Conservation (phyloP, 2,797 vertebrate genomes). For the Nothura maculosa region DNA sequence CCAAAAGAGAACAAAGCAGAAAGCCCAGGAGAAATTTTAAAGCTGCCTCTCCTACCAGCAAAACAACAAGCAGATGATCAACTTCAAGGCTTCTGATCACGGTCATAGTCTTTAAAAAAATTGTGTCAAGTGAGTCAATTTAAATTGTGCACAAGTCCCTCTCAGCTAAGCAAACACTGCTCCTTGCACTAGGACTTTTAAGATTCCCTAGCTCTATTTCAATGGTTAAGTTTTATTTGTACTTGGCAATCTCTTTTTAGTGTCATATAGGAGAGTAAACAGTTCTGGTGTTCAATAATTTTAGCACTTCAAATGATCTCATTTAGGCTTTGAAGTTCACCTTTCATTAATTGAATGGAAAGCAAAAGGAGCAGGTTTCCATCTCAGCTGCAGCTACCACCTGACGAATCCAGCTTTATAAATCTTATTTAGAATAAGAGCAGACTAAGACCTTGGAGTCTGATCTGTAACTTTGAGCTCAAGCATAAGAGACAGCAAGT, state of each 20-base stretch:
- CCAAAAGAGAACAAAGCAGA: not conserved
- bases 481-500: not conserved
- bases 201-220: not conserved
- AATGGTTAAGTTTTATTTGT: slow-evolving; percentile 20
- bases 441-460: not conserved
- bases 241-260: not conserved
- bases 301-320: slow-evolving; percentile 73
- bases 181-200: not conserved
- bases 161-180: not conserved
- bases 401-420: slow-evolving; percentile 12
- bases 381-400: not conserved
- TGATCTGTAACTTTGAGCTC: not conserved
- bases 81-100: not conserved
- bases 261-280: not conserved
- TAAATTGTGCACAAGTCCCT: not conserved
- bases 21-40: not conserved
- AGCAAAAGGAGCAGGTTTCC: slow-evolving; percentile 18
- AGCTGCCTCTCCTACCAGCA: not conserved
- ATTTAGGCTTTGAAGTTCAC: slow-evolving; percentile 66
- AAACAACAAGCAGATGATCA: not conserved
- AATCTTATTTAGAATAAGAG: not conserved
- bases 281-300: slow-evolving; percentile 61
- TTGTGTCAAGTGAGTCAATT: not conserved
- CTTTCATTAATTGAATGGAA: slow-evolving; percentile 61
- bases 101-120: not conserved